These are phyloP conservation scores for Lutjanus campechanus DNA, from an alignment of 2,797 vertebrate species.

Conservation along the genomic window DNA sequence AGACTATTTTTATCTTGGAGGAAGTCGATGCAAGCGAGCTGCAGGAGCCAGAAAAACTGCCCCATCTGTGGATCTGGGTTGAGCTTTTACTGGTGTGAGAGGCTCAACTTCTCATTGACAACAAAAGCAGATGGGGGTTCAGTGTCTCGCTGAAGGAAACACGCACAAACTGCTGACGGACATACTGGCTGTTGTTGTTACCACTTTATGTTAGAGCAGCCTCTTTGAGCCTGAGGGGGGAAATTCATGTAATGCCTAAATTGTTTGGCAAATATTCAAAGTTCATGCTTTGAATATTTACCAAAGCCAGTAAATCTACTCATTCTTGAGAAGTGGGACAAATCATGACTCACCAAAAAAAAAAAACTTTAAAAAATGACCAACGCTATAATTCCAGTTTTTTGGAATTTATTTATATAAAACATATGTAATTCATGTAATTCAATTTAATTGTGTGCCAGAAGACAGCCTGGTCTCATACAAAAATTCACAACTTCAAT, in stretches of 20 bases:
- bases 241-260: not conserved
- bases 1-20: conserved; percentile 67
- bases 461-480: too few species aligned
- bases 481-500: too few species aligned
- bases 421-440: too few species aligned
- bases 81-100: conserved; percentile 31
- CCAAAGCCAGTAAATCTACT: not conserved
- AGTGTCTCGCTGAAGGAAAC: conserved; percentile 13
- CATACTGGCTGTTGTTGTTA: conserved; percentile 16
- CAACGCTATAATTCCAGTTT: too few species aligned
- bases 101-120: conserved; percentile 30
- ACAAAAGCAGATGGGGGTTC: conserved; percentile 26
- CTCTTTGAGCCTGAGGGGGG: not conserved
- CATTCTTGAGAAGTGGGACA: too few species aligned
- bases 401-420: too few species aligned
- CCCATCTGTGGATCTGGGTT: conserved; percentile 43
- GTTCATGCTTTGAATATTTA: not conserved
- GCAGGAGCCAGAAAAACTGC: conserved; percentile 39
- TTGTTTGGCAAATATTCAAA: conserved; percentile 5
- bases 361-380: too few species aligned
- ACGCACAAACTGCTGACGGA: conserved; percentile 33
- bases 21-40: conserved; percentile 48
- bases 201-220: conserved; percentile 1
- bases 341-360: too few species aligned
- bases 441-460: too few species aligned